These are phyloP conservation scores for Amniataba percoides DNA, from an alignment of 2,797 vertebrate genomes.

Conservation along the genomic window DNA sequence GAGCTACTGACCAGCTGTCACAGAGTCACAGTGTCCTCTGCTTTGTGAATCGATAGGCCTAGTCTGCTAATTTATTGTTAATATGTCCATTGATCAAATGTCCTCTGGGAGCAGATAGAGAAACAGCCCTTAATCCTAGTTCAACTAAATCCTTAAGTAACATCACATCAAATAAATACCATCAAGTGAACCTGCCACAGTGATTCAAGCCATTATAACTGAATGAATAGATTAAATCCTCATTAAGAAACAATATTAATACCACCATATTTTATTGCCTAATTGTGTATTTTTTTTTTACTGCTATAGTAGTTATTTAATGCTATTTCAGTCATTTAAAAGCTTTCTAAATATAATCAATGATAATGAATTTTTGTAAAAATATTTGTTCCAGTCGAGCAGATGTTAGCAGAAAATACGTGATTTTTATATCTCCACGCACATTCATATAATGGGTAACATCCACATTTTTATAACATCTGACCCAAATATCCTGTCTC, in stretches of 20 bases:
- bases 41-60: slow-evolving; percentile 79
- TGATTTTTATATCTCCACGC: slow-evolving; percentile 19
- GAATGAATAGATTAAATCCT: slow-evolving; percentile 12
- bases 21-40: slow-evolving; percentile 71
- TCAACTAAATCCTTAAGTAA: slow-evolving; percentile 40
- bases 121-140: slow-evolving; percentile 52
- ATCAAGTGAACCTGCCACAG: slow-evolving; percentile 22
- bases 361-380: background rate
- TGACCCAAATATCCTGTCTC: slow-evolving; percentile 43
- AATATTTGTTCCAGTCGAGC: background rate
- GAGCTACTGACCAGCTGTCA: slow-evolving; percentile 76
- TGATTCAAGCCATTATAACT: slow-evolving; percentile 1
- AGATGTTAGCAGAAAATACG: slow-evolving; percentile 22
- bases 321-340: background rate
- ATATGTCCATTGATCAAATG: slow-evolving; percentile 84
- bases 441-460: slow-evolving; percentile 15
- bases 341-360: background rate
- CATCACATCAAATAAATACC: slow-evolving; percentile 27
- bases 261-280: background rate
- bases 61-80: slow-evolving; percentile 83
- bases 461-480: slow-evolving; percentile 35
- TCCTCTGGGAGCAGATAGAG: slow-evolving; percentile 60
- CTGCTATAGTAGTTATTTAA: background rate
- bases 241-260: background rate
- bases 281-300: background rate